Evolutionary conservation across 2,888 invertebrate genomes (phyloP), one percentile per base, ranked within the genome.

Genomic region (Pegoplata infirma): DNA sequence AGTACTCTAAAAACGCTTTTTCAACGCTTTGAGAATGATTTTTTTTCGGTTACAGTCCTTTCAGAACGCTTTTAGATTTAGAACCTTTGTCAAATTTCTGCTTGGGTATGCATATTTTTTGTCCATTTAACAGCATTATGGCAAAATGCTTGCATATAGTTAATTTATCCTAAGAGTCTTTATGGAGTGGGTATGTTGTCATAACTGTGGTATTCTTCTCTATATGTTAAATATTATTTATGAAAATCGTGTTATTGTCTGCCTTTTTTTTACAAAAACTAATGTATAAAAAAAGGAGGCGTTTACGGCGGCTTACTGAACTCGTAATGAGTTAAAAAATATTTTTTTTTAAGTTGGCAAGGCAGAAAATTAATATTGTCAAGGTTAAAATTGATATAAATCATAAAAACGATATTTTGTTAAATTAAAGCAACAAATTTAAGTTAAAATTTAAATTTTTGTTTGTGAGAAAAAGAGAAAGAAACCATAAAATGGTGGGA

Each of bases 201-300:
- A n/a, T 58, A 19, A 44, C 32, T 19, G 28, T 63, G 32, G 17
- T 12, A 68, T 59, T 74, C 75, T n/a, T n/a, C n/a, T n/a, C n/a
- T n/a, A 75, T 56, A 56, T 63, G 68, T 55, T 46, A 61, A 55
- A 75, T 49, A 68, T 61, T 67, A 68, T 68, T 75, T 68, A 75
- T 68, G 56, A 63, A 75, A 75, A 75, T 67, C 63, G 63, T 69
- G 75, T 58, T 69, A 28, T 56, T 44, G 68, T 63, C 68, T 69
- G 63, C 75, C 68, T 69, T 51, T 51, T 63, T 69, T 51, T 51
- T 63, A 40, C 23, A n/a, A 23, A 55, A 46, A 61, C 10, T 55
- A 23, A 23, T n/a, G 10, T 21, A 49, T 12, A 17, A 21, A 12
- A 8, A 6, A 23, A 19, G 40, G 14, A 59, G 66, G 66, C 59